Percentiles rank a stretch among this genome's conserved stretches.
Conservation (phyloP, 2,888 invertebrate species). For the Hirtodrosophila trivittata region DNA sequence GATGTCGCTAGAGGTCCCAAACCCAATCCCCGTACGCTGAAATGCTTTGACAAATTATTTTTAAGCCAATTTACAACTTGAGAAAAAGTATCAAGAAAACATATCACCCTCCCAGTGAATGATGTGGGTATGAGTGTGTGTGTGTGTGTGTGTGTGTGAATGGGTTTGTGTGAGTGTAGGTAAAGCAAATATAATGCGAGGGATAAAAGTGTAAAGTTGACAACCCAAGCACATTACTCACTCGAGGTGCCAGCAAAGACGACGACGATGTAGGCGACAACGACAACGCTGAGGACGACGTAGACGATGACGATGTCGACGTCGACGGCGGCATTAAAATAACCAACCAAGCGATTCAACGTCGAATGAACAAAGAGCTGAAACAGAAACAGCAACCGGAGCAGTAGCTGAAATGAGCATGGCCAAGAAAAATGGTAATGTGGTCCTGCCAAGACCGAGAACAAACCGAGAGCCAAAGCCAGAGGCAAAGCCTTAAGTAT, state of each 20-base stretch:
- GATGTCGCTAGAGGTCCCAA: slow-evolving; percentile 18
- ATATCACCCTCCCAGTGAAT: slow-evolving; percentile 61
- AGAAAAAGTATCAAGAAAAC: slow-evolving; percentile 78
- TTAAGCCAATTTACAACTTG: slow-evolving; percentile 81
- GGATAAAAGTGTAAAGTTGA: slow-evolving; percentile 80
- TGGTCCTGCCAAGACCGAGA: slow-evolving; percentile 44
- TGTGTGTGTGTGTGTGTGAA: slow-evolving; percentile 20
- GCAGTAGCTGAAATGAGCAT: slow-evolving; percentile 58
- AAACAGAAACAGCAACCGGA: slow-evolving; percentile 57
- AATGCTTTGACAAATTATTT: slow-evolving; percentile 81
- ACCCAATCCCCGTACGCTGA: slow-evolving; percentile 56
- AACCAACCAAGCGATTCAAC: slow-evolving; percentile 77
- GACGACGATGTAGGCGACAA: slow-evolving; percentile 21
- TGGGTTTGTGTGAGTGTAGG: slow-evolving; percentile 52
- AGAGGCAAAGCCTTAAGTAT: slow-evolving; percentile 38
- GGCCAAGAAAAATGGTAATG: slow-evolving; percentile 78
- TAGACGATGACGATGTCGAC: slow-evolving; percentile 4
- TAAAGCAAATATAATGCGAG: slow-evolving; percentile 76
- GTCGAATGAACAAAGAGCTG: slow-evolving; percentile 68
- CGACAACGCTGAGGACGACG: slow-evolving; percentile 1
- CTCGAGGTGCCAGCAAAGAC: slow-evolving; percentile 69
- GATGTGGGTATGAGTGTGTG: slow-evolving; percentile 17
- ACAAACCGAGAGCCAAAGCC: slow-evolving; percentile 12
- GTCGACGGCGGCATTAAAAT: slow-evolving; percentile 69
- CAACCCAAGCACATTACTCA: slow-evolving; percentile 80